These are phyloP conservation scores for Saimiri boliviensis DNA, from an alignment of 2,113 vertebrate species.

Conservation along the genomic window DNA sequence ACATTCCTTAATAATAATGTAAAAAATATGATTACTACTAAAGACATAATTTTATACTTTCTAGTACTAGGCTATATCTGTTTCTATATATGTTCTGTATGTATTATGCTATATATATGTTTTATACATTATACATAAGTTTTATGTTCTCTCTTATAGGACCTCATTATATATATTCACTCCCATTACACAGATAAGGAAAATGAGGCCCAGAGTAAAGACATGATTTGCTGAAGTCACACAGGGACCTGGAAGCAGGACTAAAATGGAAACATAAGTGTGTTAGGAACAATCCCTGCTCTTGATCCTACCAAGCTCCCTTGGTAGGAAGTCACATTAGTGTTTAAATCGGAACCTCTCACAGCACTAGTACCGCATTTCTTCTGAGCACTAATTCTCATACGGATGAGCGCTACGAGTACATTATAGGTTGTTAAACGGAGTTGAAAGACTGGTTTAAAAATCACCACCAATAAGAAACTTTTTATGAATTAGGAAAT, in stretches of 20 bases:
- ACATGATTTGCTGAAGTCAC: neutral
- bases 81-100: no score
- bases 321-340: neutral
- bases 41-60: neutral
- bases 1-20: neutral
- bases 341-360: neutral
- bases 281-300: neutral
- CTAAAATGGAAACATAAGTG: neutral
- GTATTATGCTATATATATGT: no score
- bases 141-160: neutral
- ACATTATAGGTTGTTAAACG: neutral
- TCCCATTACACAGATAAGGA: neutral
- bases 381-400: neutral
- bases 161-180: neutral
- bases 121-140: no score
- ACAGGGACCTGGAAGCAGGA: neutral
- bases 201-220: neutral
- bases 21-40: neutral
- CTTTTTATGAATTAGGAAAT: neutral
- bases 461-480: neutral
- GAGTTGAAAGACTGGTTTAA: neutral
- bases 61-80: neutral
- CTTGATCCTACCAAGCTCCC: neutral
- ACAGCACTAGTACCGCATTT: neutral
- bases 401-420: neutral